Conservation (phyloP, 64 coral and sea anemone genomes). For the Montipora foliosa region DNA sequence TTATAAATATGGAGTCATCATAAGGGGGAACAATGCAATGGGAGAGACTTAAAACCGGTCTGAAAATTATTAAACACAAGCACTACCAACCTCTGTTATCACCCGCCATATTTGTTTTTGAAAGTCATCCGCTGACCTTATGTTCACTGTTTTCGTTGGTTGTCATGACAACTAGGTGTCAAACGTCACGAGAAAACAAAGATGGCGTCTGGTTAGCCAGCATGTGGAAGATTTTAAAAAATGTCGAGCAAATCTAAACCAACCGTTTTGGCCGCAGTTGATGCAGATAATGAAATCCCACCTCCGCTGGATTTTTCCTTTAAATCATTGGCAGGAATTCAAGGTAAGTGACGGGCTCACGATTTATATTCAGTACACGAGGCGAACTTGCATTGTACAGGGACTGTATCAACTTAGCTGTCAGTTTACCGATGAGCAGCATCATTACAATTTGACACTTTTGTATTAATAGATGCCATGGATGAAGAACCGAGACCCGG, state of each 20-base stretch:
- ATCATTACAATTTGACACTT: not conserved
- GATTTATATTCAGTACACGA: not conserved
- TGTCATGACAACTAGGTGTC: not conserved
- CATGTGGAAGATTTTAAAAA: not conserved
- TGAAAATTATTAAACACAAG: not conserved
- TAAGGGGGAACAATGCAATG: too few species aligned
- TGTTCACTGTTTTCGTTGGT: not conserved
- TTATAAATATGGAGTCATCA: too few species aligned
- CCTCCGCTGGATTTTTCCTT: slow-evolving; percentile 91
- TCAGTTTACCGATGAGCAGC: not conserved
- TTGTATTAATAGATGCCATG: slow-evolving; percentile 15
- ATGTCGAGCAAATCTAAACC: slow-evolving; percentile 59
- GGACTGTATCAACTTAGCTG: too few species aligned
- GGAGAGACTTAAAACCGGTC: not conserved
- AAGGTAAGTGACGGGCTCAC: slow-evolving; percentile 42
- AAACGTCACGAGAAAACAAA: slow-evolving; percentile 20
- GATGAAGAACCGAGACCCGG: slow-evolving; percentile 38
- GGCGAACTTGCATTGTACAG: too few species aligned
- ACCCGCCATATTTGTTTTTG: slow-evolving; percentile 35
- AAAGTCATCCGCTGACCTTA: slow-evolving; percentile 12
- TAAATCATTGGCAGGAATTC: slow-evolving; percentile 62
- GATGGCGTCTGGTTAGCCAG: not conserved
- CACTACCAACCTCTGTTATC: slow-evolving; percentile 17
- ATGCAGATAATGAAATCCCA: slow-evolving; percentile 63
- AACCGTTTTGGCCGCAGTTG: slow-evolving; percentile 65